Evolutionary conservation across 2,113 vertebrate species (phyloP), one percentile per base, ranked within the genome.

Genomic region (Limanda limanda): DNA sequence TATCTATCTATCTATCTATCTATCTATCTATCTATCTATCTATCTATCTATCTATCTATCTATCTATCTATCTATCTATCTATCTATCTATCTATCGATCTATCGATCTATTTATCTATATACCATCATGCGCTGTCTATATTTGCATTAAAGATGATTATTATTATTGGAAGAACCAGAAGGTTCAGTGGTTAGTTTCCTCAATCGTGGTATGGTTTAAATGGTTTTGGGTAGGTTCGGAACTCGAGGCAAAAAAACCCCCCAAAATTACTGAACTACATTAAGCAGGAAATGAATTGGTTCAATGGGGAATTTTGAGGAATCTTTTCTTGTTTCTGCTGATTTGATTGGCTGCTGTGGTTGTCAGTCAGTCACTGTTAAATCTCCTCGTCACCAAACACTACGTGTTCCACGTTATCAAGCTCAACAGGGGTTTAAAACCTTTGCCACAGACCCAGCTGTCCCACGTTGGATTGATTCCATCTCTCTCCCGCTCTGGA

Each of bases 131-230:
- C 25, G 25, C 25, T 25, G 25, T 25, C 25, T 25, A 25, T 25
- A 25, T 25, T 25, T 25, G 25, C 25, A 25, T 25, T n/a, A n/a
- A n/a, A n/a, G n/a, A n/a, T n/a, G n/a, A n/a, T n/a, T n/a, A n/a
- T n/a, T n/a, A n/a, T 27, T 70, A 64, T 71, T 69, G 55, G 64
- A 68, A 51, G 37, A 45, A 35, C 25, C 55, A 45, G 64, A 67
- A 54, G 27, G 58, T 48, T 78, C 20, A 47, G 37, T 42, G 51
- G 35, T 37, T 10, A 12, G 52, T 57, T 25, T 48, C 65, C 40
- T 66, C 48, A 62, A 72, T 42, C 35, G 21, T 57, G 8, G 54
- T 37, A n/a, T 35, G 60, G 58, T 31, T 67, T 56, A 58, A 15
- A 6, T 57, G 23, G 55, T 24, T 48, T 37, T 18, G 27, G 24